Evolutionary conservation across 2,888 invertebrate genomes (phyloP).

Genomic region (Isoperla grammatica): DNA sequence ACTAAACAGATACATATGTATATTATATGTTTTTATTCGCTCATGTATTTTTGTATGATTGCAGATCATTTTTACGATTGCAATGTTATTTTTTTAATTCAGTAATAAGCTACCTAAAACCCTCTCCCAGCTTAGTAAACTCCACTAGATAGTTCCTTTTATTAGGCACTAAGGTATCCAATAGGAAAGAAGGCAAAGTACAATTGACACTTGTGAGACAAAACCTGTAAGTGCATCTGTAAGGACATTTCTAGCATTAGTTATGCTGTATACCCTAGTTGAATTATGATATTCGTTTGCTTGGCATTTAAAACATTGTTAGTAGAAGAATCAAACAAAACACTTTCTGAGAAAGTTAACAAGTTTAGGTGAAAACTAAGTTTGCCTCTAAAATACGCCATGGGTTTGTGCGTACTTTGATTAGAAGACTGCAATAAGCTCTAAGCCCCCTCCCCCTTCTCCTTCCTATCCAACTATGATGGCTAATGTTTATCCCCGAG

Average conservation of each 20-base stretch:
- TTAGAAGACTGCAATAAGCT: no score
- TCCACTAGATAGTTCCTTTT: background rate
- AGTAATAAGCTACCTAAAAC: background rate
- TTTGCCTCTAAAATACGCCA: no score
- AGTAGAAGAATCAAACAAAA: background rate
- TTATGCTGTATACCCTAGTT: no score
- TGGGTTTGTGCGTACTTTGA: no score
- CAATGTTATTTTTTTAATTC: slow-evolving; percentile 29
- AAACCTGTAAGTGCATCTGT: background rate
- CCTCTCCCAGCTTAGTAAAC: slow-evolving; percentile 2
- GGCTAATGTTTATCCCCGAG: no score
- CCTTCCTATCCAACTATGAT: no score
- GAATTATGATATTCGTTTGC: no score
- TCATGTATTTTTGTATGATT: slow-evolving; percentile 30
- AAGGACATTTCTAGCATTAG: no score
- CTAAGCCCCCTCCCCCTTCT: no score
- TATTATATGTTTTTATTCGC: slow-evolving; percentile 22
- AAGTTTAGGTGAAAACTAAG: no score
- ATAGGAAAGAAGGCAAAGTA: slow-evolving; percentile 2
- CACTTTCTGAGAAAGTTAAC: background rate
- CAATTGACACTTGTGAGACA: background rate
- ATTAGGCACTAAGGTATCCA: background rate
- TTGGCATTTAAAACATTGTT: background rate
- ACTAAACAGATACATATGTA: background rate
- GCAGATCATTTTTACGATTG: slow-evolving; percentile 24